Conservation (phyloP, 1,140 invertebrate species). For the Trichoplusia ni region DNA sequence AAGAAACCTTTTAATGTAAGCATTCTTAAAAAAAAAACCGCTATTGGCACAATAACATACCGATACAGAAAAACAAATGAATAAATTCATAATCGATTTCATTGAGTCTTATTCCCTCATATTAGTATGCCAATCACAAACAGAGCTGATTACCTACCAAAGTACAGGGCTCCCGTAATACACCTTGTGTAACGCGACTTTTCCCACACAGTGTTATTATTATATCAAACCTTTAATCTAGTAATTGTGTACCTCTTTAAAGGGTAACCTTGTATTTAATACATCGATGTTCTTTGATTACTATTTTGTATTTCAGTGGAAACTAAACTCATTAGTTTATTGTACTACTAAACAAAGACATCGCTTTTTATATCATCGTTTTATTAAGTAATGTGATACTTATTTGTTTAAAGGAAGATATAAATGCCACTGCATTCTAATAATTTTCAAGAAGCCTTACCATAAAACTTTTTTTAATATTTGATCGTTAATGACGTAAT, state of each 20-base stretch:
- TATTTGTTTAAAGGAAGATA: too few relatives aligned
- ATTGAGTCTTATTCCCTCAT: not conserved
- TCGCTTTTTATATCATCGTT: too few relatives aligned
- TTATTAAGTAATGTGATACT: too few relatives aligned
- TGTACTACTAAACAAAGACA: not conserved
- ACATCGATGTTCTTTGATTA: not conserved
- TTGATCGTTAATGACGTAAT: too few relatives aligned
- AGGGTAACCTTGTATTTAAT: constrained; percentile 2
- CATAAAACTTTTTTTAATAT: too few relatives aligned
- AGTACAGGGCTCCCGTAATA: constrained; percentile 13
- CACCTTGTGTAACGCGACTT: constrained; percentile 14
- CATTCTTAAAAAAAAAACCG: too few relatives aligned
- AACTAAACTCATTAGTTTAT: not conserved
- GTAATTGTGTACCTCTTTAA: constrained; percentile 8
- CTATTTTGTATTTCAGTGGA: not conserved
- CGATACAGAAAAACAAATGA: too few relatives aligned
- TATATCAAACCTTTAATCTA: constrained; percentile 30
- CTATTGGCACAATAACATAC: too few relatives aligned
- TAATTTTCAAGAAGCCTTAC: too few relatives aligned
- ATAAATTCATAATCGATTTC: too few relatives aligned
- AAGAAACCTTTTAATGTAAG: too few relatives aligned
- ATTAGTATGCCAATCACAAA: constrained; percentile 27
- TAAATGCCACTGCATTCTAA: too few relatives aligned
- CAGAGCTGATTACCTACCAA: constrained; percentile 8
- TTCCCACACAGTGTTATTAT: constrained; percentile 16